Evolutionary conservation across 2,888 invertebrate species (phyloP).

Genomic region (Drosophila siamana): DNA sequence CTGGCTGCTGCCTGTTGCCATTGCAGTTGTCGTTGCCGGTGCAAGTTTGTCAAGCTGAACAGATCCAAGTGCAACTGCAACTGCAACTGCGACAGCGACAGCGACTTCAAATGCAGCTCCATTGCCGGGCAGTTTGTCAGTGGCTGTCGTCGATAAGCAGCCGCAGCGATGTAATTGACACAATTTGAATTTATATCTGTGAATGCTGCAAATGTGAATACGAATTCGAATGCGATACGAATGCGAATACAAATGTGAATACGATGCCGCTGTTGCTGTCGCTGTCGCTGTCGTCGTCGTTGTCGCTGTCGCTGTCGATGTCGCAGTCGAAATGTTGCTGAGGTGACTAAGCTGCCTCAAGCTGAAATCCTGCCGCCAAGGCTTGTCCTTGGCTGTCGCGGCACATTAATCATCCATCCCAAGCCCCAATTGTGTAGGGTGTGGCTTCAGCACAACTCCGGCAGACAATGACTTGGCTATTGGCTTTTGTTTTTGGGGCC

Average conservation of each 20-base stretch:
- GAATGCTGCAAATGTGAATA: constrained; percentile 14
- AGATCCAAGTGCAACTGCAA: constrained; percentile 58
- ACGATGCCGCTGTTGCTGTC: not conserved
- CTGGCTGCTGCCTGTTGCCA: constrained; percentile 11
- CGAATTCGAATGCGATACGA: constrained; percentile 20
- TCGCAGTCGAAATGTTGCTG: constrained; percentile 40
- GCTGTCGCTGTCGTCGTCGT: too few relatives aligned
- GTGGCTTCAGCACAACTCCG: constrained; percentile 35
- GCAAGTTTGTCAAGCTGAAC: constrained; percentile 68
- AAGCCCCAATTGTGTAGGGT: constrained; percentile 46
- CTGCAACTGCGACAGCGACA: constrained; percentile 22
- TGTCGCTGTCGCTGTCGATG: not conserved
- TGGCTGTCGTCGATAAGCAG: constrained; percentile 71
- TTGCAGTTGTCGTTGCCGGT: constrained; percentile 26
- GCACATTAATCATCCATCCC: constrained; percentile 72
- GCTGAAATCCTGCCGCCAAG: constrained; percentile 57
- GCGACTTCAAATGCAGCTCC: constrained; percentile 26
- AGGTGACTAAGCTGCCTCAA: constrained; percentile 69
- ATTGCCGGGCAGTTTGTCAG: constrained; percentile 67
- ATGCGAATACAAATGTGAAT: constrained; percentile 7
- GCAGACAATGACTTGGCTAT: not conserved
- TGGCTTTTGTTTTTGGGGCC: constrained; percentile 48
- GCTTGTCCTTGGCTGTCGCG: constrained; percentile 75
- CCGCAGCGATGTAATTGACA: constrained; percentile 77
- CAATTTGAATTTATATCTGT: constrained; percentile 79